phyloP scores from a whole-genome alignment of 2,113 vertebrate genomes.

The Rhea americana region DNA sequence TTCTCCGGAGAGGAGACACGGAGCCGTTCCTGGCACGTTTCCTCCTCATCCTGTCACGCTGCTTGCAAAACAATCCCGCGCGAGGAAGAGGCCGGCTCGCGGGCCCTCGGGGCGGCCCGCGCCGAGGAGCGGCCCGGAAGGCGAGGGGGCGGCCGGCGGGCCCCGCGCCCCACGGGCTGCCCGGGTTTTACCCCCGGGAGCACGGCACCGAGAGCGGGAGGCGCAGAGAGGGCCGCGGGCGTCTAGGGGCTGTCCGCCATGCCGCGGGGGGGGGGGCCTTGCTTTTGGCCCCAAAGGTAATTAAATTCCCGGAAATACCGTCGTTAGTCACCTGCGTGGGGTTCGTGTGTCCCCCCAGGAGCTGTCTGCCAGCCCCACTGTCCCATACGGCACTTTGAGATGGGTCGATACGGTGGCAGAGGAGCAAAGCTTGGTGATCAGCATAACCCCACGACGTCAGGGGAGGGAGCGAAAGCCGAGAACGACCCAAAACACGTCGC shows the following conservation, averaged over 20 bases:
- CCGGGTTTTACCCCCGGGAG: neutral
- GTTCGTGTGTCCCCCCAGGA: neutral
- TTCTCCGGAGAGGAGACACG: slow-evolving; percentile 30
- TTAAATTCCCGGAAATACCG: neutral
- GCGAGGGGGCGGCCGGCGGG: rapidly evolving
- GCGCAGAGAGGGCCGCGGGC: rapidly evolving
- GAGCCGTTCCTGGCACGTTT: slow-evolving; percentile 69
- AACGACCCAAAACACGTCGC: neutral
- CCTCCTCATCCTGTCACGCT: slow-evolving; percentile 69
- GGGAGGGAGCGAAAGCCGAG: neutral
- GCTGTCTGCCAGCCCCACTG: neutral
- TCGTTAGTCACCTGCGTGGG: rapidly evolving
- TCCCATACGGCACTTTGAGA: neutral
- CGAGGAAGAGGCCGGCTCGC: slow-evolving; percentile 1
- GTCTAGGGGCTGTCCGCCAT: neutral
- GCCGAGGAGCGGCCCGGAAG: neutral
- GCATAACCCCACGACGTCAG: neutral
- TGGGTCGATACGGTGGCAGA: neutral
- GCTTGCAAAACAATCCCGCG: slow-evolving; percentile 51
- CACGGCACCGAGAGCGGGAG: rapidly evolving
- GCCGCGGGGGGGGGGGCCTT: rapidly evolving
- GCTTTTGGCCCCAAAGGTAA: neutral
- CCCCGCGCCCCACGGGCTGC: neutral
- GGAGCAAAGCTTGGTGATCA: neutral
- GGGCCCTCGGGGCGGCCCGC: neutral